Base-by-base conservation (phyloP, 2,797 vertebrate species). In the Myotis vivesi region DNA sequence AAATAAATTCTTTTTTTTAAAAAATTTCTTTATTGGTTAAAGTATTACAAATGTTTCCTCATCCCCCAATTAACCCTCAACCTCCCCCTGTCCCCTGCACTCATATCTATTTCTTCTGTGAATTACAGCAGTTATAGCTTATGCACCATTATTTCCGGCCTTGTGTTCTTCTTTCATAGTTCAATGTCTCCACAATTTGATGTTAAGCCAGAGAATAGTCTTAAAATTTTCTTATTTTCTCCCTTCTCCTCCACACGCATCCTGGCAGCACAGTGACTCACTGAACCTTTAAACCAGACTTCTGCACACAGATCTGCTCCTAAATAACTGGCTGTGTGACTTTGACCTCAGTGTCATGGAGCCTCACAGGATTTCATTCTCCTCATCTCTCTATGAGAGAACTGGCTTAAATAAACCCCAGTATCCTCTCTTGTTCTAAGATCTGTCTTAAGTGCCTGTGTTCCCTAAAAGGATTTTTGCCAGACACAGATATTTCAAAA, bases 181-280 rank as follows among this genome's bases (percentile, higher is more conserved):
- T 90, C 83, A 44, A 57, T 83, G 36, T 44, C 41, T 71, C 19
- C 13, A 66, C 36, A 68, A 73, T 22, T 55, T 90, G 44, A 23
- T 72, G 82, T 90, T 87, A 91, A 93, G 71, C 13, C 80, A 64
- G 33, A 79, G n/a, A 72, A 62, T 86, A 89, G 73, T 91, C 57
- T 95, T 73, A 76, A 82, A 22, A 0, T 62, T 90, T 92, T 86
- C 7, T 17, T 41, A 17, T 90, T 46, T 11, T 7, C 1, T 17
- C 51, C 33, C 51, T 22, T 16, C 12, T 4, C 20, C 75, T 8
- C 13, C 36, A 13, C 68, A 69, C n/a, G 64, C 19, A 53, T 41
- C 75, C 53, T 33, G 83, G 36, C 7, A 33, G 28, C 23, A 28
- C 33, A 69, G 38, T 6, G 80, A 30, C 57, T 93, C 30, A 46